Evolutionary conservation across 2,113 vertebrate species (phyloP).

Genomic region (Trematocara macrostoma): DNA sequence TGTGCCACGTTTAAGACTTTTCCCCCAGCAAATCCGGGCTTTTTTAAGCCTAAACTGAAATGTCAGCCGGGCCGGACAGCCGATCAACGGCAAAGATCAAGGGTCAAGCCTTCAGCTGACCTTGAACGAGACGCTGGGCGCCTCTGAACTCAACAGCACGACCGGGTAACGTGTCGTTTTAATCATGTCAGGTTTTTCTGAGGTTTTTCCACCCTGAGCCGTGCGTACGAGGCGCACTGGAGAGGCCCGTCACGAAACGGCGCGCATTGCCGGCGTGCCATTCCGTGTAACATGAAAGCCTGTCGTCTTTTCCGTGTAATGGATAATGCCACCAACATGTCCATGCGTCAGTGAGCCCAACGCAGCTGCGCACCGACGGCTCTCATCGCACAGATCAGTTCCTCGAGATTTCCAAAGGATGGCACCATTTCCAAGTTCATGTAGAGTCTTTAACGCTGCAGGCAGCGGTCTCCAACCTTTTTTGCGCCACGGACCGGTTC

Average conservation of each 20-base stretch:
- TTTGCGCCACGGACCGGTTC: too few relatives aligned
- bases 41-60: not conserved
- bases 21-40: conserved; percentile 6
- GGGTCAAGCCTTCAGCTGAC: conserved; percentile 24
- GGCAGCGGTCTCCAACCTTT: too few relatives aligned
- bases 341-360: conserved; percentile 25
- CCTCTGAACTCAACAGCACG: not conserved
- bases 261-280: conserved; percentile 43
- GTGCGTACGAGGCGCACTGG: not conserved
- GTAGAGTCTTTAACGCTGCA: not conserved
- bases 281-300: conserved; percentile 43
- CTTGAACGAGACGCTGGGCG: conserved; percentile 20
- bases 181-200: conserved; percentile 10
- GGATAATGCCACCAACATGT: conserved; percentile 44
- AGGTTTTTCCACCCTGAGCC: not conserved
- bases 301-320: conserved; percentile 53
- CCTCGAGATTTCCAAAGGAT: conserved; percentile 34
- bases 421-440: conserved; percentile 51
- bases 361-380: conserved; percentile 29
- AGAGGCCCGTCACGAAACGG: conserved; percentile 25
- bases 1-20: conserved; percentile 38
- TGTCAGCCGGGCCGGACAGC: not conserved
- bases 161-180: not conserved
- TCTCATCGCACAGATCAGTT: conserved; percentile 2
- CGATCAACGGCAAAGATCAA: not conserved